phyloP scores from a whole-genome alignment of 1,140 invertebrate genomes.

The Papilio helenus region DNA sequence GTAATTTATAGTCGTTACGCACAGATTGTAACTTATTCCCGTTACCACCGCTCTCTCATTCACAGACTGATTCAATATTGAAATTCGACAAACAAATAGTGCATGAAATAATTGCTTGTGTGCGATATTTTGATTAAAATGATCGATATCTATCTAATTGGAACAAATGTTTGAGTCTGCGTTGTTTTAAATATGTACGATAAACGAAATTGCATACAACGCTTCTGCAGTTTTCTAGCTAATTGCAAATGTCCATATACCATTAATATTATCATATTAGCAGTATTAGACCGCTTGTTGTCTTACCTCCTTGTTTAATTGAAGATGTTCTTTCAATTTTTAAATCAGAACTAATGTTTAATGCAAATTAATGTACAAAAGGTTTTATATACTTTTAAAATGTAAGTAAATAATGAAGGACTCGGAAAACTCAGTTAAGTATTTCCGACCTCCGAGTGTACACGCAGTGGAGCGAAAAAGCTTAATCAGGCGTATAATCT shows the following conservation, averaged over 20 bases:
- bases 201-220: slow-evolving; percentile 21
- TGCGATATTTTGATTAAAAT: slow-evolving; percentile 22
- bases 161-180: slow-evolving; percentile 1
- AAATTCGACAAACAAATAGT: slow-evolving; percentile 16
- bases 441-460: slow-evolving; percentile 55
- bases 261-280: background rate
- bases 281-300: background rate
- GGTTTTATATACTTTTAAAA: slow-evolving; percentile 36
- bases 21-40: slow-evolving; percentile 25
- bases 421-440: slow-evolving; percentile 63
- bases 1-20: slow-evolving; percentile 25
- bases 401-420: slow-evolving; percentile 16
- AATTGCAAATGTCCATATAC: background rate
- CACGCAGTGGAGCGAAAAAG: slow-evolving; percentile 71
- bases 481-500: slow-evolving; percentile 65
- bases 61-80: slow-evolving; percentile 18
- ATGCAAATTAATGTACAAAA: background rate
- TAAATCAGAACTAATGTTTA: background rate
- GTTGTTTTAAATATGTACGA: slow-evolving; percentile 23
- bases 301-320: background rate
- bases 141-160: slow-evolving; percentile 13
- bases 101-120: slow-evolving; percentile 21
- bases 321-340: background rate
- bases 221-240: background rate
- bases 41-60: background rate